These are phyloP conservation scores for Chaetorhynchus papuensis DNA, from an alignment of 2,113 vertebrate species.

Conservation along the genomic window DNA sequence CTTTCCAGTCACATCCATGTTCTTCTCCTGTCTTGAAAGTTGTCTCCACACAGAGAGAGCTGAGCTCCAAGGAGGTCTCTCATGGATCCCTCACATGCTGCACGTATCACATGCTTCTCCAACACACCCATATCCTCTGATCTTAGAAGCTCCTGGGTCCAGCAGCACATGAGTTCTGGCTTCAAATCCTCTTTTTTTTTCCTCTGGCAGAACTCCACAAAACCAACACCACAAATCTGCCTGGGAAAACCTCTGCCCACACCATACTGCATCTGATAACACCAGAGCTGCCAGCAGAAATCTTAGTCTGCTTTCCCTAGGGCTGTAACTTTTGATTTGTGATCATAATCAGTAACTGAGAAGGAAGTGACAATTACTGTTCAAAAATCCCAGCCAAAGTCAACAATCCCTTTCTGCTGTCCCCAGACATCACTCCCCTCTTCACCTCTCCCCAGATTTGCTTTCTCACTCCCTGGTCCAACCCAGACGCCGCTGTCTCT, in stretches of 20 bases:
- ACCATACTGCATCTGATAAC: neutral
- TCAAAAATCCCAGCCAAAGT: neutral
- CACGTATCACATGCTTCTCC: fast-evolving
- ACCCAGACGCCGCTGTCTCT: neutral
- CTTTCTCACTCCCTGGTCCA: neutral
- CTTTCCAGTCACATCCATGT: neutral
- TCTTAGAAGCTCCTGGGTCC: neutral
- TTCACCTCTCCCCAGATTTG: neutral
- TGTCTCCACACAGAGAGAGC: neutral
- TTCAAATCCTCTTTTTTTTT: neutral
- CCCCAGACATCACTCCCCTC: neutral
- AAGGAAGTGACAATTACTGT: neutral
- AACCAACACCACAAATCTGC: neutral
- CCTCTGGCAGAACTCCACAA: neutral
- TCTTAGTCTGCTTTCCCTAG: neutral
- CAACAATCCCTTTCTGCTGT: neutral
- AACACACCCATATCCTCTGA: neutral
- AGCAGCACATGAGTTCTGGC: neutral
- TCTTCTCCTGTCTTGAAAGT: neutral
- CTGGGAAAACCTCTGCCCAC: neutral
- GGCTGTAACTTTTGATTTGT: neutral
- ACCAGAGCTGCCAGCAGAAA: neutral
- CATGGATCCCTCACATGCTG: neutral
- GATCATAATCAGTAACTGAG: neutral
- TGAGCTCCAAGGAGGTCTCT: neutral